Conservation (phyloP, 2,797 vertebrate species). For the Eidolon dupreanum region DNA sequence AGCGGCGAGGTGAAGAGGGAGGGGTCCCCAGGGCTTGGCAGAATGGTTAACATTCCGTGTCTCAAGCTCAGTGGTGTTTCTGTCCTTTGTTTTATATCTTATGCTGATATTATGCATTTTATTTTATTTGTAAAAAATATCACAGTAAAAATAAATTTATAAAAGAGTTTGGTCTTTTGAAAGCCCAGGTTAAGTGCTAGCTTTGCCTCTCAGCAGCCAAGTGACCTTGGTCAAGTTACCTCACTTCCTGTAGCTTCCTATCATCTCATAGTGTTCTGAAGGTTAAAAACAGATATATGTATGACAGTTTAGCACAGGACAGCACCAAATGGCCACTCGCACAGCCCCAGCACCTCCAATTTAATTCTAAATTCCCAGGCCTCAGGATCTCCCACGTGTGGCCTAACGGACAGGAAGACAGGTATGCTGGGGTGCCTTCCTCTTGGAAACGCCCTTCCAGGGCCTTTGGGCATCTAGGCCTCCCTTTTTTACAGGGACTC, state of each 20-base stretch:
- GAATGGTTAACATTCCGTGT: rapidly evolving
- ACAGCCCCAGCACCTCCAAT: neutral
- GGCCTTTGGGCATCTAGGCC: neutral
- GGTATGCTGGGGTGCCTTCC: rapidly evolving
- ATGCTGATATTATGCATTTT: neutral
- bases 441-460: neutral
- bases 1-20: rapidly evolving
- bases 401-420: neutral
- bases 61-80: neutral
- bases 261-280: neutral
- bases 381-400: rapidly evolving
- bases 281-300: neutral
- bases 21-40: neutral
- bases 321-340: neutral
- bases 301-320: no score
- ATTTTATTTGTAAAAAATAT: neutral
- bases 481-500: neutral
- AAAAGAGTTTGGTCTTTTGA: neutral
- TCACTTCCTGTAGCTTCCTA: no score
- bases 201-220: neutral
- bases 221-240: neutral
- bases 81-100: neutral
- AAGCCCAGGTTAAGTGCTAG: neutral
- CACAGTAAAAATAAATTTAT: neutral
- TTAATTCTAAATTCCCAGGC: no score